These are phyloP conservation scores for Aphrophora alni DNA, from an alignment of 2,888 invertebrate genomes.

Conservation along the genomic window DNA sequence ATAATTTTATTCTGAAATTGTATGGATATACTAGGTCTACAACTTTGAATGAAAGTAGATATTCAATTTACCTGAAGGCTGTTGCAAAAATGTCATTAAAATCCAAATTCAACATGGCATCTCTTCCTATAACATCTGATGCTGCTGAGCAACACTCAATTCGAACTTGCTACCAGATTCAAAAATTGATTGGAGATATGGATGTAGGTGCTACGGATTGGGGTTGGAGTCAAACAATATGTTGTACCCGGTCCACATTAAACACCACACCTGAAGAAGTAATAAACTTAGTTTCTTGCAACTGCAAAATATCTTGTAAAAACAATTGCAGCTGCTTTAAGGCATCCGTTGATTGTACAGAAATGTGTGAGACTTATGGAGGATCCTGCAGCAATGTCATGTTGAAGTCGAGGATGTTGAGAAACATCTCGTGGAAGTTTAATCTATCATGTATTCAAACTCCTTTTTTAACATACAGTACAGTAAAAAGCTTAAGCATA, in stretches of 20 bases:
- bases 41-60: conserved; percentile 14
- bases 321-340: conserved; percentile 16
- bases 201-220: too few species aligned
- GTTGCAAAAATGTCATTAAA: too few species aligned
- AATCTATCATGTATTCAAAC: background rate
- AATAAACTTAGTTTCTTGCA: conserved; percentile 19
- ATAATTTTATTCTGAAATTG: background rate
- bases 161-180: background rate
- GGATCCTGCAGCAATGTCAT: conserved; percentile 15
- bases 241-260: background rate
- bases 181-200: background rate
- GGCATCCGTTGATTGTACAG: conserved; percentile 4
- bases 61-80: too few species aligned
- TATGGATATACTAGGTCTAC: too few species aligned
- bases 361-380: conserved; percentile 25
- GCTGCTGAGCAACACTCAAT: conserved; percentile 3
- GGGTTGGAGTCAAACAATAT: background rate
- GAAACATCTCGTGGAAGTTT: background rate
- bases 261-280: conserved; percentile 3
- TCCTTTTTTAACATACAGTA: too few species aligned
- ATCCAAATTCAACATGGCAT: conserved; percentile 16
- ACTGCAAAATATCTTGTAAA: conserved; percentile 16
- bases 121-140: conserved; percentile 22
- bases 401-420: conserved; percentile 16
- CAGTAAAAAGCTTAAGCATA: background rate